Evolutionary conservation across 2,113 vertebrate genomes (phyloP).

Genomic region (Quiscalus mexicanus): DNA sequence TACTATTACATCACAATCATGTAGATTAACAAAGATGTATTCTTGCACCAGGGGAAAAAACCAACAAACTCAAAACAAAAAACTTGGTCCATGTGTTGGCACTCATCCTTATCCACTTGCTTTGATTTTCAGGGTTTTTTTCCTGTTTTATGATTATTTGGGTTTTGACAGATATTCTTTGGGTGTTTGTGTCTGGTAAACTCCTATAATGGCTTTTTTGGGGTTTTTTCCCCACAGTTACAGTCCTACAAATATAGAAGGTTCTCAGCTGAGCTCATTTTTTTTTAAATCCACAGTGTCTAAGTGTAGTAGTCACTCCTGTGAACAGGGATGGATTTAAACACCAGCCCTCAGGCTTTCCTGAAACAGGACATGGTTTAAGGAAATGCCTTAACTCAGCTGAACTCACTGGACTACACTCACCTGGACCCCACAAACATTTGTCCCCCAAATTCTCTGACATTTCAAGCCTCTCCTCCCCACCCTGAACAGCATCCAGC

Average conservation of each 20-base stretch:
- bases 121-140: background rate
- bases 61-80: background rate
- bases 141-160: background rate
- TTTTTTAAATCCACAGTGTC: background rate
- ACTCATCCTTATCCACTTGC: rapidly evolving
- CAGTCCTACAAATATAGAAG: background rate
- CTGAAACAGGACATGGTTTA: background rate
- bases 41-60: background rate
- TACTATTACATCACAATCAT: background rate
- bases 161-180: background rate
- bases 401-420: background rate
- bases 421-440: background rate
- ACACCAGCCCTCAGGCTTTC: background rate
- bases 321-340: background rate
- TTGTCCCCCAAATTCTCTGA: background rate
- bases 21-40: background rate
- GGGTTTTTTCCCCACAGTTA: background rate
- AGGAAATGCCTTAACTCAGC: background rate
- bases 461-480: background rate
- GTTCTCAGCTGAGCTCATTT: background rate
- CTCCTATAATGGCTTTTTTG: background rate
- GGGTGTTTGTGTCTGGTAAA: background rate
- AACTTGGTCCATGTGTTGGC: background rate
- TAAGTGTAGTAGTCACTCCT: too few species aligned
- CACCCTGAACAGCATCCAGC: too few species aligned